These are phyloP conservation scores for Brevipalpus yothersi DNA, from an alignment of 1,140 invertebrate genomes.

Conservation along the genomic window DNA sequence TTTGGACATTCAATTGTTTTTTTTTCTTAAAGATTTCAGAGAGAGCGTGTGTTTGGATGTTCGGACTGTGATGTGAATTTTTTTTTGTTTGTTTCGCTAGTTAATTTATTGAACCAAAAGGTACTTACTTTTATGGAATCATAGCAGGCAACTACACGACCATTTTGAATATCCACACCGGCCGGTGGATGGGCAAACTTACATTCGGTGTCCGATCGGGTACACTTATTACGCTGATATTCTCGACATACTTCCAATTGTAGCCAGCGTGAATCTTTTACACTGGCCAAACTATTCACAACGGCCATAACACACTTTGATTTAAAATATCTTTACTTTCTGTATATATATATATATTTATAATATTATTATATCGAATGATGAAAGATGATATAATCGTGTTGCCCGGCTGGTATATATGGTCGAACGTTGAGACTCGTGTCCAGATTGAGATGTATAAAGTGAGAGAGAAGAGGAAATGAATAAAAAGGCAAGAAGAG, in stretches of 20 bases:
- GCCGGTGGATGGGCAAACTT: constrained; percentile 98
- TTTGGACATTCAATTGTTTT: neutral
- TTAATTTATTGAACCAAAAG: neutral
- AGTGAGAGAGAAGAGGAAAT: no score
- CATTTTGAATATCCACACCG: constrained; percentile 98
- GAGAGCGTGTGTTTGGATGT: no score
- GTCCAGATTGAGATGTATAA: no score
- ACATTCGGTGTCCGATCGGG: constrained; percentile 86
- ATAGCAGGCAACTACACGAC: constrained; percentile 97
- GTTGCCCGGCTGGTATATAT: no score
- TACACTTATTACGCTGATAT: constrained; percentile 98
- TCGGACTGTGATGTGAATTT: neutral
- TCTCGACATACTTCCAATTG: constrained; percentile 98
- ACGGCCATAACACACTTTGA: neutral
- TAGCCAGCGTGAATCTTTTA: constrained; percentile 95
- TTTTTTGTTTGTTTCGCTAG: neutral
- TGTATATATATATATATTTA: neutral
- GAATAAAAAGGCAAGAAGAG: no score
- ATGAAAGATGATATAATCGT: neutral
- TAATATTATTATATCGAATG: neutral
- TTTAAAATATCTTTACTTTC: neutral
- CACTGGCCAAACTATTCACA: constrained; percentile 2
- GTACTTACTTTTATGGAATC: constrained; percentile 96
- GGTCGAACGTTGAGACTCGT: no score
- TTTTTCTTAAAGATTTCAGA: no score